phyloP scores from a whole-genome alignment of 2,797 vertebrate species.

The Neomorphus geoffroyi region DNA sequence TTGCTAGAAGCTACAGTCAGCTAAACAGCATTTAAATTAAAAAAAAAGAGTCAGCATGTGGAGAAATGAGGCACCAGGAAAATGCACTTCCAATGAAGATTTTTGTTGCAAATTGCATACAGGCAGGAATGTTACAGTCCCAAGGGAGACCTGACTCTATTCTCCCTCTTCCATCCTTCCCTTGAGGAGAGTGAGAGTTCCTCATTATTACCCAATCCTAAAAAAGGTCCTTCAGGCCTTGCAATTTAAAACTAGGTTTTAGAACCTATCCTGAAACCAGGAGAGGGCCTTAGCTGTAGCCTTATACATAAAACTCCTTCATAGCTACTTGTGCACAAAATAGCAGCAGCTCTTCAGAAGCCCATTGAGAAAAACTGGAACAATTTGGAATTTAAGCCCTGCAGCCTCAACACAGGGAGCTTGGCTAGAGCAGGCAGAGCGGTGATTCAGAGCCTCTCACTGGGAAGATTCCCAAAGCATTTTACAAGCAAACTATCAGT shows the following conservation, averaged over 20 bases:
- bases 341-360: neutral
- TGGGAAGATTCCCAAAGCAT: neutral
- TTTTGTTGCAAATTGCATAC: neutral
- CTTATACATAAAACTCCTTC: fast-evolving
- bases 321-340: neutral
- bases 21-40: neutral
- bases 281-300: neutral
- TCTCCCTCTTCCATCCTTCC: neutral
- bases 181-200: neutral
- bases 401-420: neutral
- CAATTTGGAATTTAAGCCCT: neutral
- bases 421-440: neutral
- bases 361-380: neutral
- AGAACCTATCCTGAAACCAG: neutral
- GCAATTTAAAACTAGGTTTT: constrained; percentile 4
- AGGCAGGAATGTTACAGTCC: constrained; percentile 13
- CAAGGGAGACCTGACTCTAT: constrained; percentile 1
- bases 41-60: neutral
- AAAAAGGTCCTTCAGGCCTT: constrained; percentile 33
- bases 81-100: neutral
- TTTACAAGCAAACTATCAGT: neutral
- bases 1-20: neutral
- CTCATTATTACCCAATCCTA: constrained; percentile 30
- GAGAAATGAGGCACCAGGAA: neutral
- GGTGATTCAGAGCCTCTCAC: neutral